Evolutionary conservation across 2,113 vertebrate species (phyloP), one percentile per base, ranked within the genome.

Genomic region (Crotalus horridus): DNA sequence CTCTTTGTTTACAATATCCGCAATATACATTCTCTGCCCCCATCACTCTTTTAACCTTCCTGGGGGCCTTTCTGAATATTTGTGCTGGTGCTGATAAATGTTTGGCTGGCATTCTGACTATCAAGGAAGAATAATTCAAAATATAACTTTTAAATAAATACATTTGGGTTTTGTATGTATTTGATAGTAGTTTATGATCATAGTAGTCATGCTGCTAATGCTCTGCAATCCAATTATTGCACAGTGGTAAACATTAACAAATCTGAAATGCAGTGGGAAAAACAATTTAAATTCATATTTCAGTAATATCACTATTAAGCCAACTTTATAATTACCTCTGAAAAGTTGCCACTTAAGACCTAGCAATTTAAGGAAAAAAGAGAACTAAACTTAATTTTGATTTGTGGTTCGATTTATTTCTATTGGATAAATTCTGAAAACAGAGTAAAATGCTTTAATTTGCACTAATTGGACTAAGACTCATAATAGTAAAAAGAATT

Each of bases 211-310:
- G 93, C 92, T 93, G 94, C 94, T 97, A 97, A 97, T 97, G 95
- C 96, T 98, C 96, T 97, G 93, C 96, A 97, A 97, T 97, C 97
- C 95, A 98, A 96, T 98, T 97, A 97, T 88, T 95, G 74, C 92
- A 64, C 94, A 96, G 94, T 96, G 95, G 87, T 97, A 92, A 97
- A 93, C 93, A 94, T 96, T 97, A 96, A 94, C 95, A 95, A 93
- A 96, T 96, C 94, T 96, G 95, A 97, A 96, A 93, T 96, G 89
- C 94, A 94, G 93, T 96, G 96, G 94, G 94, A 96, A 94, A 97
- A 97, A 96, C 92, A 91, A 93, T 90, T 90, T 94, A 93, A 87
- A 87, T 93, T 97, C 93, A 96, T 96, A 95, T 96, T 97, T 97
- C 94, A 96, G 94, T 95, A 95, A 94, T 90, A 89, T 92, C 87